Evolutionary conservation across 2,113 vertebrate species (phyloP).

Genomic region (Pungitius pungitius): DNA sequence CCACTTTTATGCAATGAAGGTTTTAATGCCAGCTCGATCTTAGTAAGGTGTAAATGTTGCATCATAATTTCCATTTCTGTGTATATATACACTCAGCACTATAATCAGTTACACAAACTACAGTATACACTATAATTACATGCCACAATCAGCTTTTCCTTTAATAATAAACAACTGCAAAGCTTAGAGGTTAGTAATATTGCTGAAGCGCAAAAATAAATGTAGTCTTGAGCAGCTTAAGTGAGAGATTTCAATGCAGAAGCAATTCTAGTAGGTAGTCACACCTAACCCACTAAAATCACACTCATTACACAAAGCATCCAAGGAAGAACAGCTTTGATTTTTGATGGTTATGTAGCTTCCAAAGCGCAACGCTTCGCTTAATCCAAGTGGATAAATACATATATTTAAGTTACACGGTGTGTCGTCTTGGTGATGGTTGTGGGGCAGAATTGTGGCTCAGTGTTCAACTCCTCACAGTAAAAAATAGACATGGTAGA

Average conservation of each 20-base stretch:
- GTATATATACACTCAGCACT: not conserved
- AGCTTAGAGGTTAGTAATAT: not conserved
- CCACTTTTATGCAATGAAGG: not conserved
- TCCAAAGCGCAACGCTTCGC: not conserved
- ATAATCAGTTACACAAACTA: slow-evolving; percentile 6
- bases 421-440: not conserved
- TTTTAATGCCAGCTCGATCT: not conserved
- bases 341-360: not conserved
- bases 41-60: not conserved
- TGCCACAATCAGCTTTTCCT: not conserved
- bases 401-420: not conserved
- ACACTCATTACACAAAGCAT: not conserved
- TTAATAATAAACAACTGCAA: not conserved
- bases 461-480: not conserved
- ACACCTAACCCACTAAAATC: slow-evolving; percentile 8
- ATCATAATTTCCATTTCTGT: not conserved
- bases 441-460: not conserved
- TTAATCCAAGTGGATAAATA: not conserved
- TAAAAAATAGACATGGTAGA: not conserved
- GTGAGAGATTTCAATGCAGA: slow-evolving; percentile 5
- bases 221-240: not conserved
- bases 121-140: slow-evolving; percentile 2
- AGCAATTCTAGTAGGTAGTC: not conserved
- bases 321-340: slow-evolving; percentile 13
- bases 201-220: not conserved